Base-by-base conservation (phyloP, 1,140 invertebrate species). In the Nixonia krombeini region DNA sequence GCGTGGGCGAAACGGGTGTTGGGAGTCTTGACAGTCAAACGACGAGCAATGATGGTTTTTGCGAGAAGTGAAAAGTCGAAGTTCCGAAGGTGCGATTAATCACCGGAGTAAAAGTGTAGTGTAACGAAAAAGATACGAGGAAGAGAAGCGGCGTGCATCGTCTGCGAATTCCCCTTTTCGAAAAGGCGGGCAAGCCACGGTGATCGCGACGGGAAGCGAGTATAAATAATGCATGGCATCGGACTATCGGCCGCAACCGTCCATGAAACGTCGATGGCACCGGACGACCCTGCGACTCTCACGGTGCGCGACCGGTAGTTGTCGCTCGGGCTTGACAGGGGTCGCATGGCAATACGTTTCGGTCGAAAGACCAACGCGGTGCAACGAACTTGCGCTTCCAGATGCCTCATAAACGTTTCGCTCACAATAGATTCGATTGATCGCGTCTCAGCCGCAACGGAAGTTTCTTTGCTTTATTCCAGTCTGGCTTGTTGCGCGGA, bases 151-250 rank as follows among this genome's bases (percentile, higher is more conserved):
- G n/a, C n/a, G n/a, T n/a, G n/a, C n/a, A n/a, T n/a, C n/a, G n/a
- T n/a, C n/a, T n/a, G n/a, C n/a, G n/a, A n/a, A n/a, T n/a, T n/a
- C n/a, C n/a, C n/a, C n/a, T n/a, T n/a, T n/a, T n/a, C n/a, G n/a
- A n/a, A n/a, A n/a, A n/a, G n/a, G n/a, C n/a, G n/a, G n/a, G n/a
- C n/a, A n/a, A n/a, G n/a, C n/a, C 29, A 31, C 29, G 21, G 2
- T 50, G 4, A 46, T 61, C 49, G 63, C 31, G 45, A 38, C 49
- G 40, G 29, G n/a, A n/a, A n/a, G n/a, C n/a, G n/a, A n/a, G 63
- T 55, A 78, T 79, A 77, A 77, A 77, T 78, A 79, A 79, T 76
- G 72, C 71, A 79, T 75, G 64, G 52, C 64, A 70, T 59, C n/a
- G 52, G 52, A 42, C 42, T 56, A 45, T 50, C 57, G 42, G 58